Percentiles rank a stretch among this genome's conserved stretches.
These are phyloP conservation scores for Phasianus colchicus DNA, from an alignment of 2,113 vertebrate genomes.

Conservation along the genomic window DNA sequence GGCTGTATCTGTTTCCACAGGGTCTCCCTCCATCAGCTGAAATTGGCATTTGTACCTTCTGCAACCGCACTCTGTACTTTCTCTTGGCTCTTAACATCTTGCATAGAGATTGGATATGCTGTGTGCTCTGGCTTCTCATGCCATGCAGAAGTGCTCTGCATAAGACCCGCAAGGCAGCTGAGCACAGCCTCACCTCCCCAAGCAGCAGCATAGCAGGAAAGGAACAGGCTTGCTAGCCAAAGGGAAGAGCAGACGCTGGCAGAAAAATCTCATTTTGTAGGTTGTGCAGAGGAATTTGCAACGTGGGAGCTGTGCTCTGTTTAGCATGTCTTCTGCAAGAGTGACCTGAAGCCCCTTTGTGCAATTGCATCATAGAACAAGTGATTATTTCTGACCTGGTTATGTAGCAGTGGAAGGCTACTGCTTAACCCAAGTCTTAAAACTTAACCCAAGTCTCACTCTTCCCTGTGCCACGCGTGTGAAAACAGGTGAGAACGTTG, in stretches of 20 bases:
- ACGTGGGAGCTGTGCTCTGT: neutral
- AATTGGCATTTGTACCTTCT: neutral
- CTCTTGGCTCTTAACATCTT: neutral
- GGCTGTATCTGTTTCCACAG: neutral
- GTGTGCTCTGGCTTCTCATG: accelerated
- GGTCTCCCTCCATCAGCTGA: neutral
- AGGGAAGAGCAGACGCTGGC: neutral
- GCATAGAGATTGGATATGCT: accelerated
- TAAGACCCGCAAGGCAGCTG: accelerated
- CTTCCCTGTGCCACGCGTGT: neutral
- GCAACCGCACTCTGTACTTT: neutral
- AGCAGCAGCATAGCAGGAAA: accelerated
- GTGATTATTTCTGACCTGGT: neutral
- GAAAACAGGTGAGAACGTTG: neutral
- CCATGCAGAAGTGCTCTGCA: neutral
- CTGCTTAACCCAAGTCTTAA: too few relatives aligned
- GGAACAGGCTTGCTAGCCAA: neutral
- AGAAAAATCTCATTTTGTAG: neutral
- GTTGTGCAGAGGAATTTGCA: neutral
- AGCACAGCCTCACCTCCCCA: neutral
- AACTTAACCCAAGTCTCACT: neutral
- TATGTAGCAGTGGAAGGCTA: neutral
- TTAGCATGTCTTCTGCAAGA: neutral
- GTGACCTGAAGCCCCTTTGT: accelerated
- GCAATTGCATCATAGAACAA: neutral